Evolutionary conservation across 53 echinoderm and acorn worm species (phyloP), one percentile per base, ranked within the genome.

Genomic region (Henricia sp.): DNA sequence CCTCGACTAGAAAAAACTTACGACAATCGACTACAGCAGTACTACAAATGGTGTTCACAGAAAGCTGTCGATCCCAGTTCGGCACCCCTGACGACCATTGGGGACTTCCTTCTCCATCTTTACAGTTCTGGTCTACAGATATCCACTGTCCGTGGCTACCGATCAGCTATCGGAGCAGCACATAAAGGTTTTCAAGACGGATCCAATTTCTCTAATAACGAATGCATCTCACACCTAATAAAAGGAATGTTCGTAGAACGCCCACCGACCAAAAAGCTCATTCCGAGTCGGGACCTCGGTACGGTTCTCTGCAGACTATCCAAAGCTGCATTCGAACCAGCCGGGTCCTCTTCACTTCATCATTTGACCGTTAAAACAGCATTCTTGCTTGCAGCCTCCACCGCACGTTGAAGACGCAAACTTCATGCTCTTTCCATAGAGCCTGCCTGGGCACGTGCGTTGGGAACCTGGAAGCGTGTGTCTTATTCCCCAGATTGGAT

Each of bases 131-230:
- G 51, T 40, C 33, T 82, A 14, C 33, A 55, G 25, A 38, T 77
- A 37, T 19, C 38, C 0, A 78, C 68, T 6, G 65, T 85, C 4
- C 0, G 64, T 3, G 40, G 50, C 38, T 85, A 73, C 63, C 38
- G 76, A 20, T 76, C 41, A 29, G 86, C 76, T 29, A 74, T 87
- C 2, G 30, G 29, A 2, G 70, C 46, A 3, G 40, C 70, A 0
- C 69, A 87, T 48, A 6, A 41, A 2, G 86, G 86, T 11, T 76
- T 86, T 67, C 6, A 11, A 0, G 76, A 74, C 35, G 86, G 67
- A 2, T 86, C 84, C 9, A 1, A 19, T 30, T 16, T 65, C 1
- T 30, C 66, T 17, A 32, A 38, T 25, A 39, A 46, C 11, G 2
- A 30, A 3, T 14, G 35, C 12, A 20, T 75, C 28, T 34, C 34